Percentiles rank a stretch among this genome's conserved stretches.
Conservation (phyloP, 1,140 invertebrate genomes). For the Oryctes rhinoceros region DNA sequence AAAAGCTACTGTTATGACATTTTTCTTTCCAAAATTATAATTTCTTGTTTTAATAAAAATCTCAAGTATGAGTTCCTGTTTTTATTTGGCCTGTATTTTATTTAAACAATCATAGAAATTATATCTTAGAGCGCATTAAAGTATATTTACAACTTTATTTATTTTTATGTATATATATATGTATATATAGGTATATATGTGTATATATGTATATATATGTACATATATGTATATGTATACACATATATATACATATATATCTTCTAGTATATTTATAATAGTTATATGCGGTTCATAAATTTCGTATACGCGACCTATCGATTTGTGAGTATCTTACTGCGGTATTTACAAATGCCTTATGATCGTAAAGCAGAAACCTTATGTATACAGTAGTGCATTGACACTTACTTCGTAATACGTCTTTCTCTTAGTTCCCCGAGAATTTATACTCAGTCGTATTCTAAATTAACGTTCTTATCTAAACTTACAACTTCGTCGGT, state of each 20-base stretch:
- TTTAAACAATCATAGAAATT: too few relatives aligned
- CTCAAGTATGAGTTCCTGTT: too few relatives aligned
- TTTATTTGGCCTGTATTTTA: too few relatives aligned
- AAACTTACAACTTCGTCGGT: constrained; percentile 20
- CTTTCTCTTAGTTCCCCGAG: constrained; percentile 10
- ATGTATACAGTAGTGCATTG: constrained; percentile 33
- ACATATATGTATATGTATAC: background rate
- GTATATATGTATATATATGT: too few relatives aligned
- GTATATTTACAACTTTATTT: too few relatives aligned
- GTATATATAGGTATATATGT: too few relatives aligned
- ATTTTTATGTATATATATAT: too few relatives aligned
- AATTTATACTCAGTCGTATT: constrained; percentile 16
- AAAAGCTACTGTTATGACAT: too few relatives aligned
- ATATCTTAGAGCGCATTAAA: too few relatives aligned
- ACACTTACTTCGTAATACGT: constrained; percentile 15
- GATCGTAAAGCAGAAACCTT: constrained; percentile 33
- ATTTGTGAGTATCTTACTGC: constrained; percentile 3
- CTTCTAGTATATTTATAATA: background rate
- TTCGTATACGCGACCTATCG: background rate
- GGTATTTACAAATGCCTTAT: constrained; percentile 20
- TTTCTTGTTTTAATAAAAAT: too few relatives aligned
- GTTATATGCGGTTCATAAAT: background rate
- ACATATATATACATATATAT: background rate
- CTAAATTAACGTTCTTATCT: constrained; percentile 23
- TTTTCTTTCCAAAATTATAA: too few relatives aligned